Evolutionary conservation across 1,140 invertebrate genomes (phyloP), one percentile per base, ranked within the genome.

Genomic region (Drosophila truncata): DNA sequence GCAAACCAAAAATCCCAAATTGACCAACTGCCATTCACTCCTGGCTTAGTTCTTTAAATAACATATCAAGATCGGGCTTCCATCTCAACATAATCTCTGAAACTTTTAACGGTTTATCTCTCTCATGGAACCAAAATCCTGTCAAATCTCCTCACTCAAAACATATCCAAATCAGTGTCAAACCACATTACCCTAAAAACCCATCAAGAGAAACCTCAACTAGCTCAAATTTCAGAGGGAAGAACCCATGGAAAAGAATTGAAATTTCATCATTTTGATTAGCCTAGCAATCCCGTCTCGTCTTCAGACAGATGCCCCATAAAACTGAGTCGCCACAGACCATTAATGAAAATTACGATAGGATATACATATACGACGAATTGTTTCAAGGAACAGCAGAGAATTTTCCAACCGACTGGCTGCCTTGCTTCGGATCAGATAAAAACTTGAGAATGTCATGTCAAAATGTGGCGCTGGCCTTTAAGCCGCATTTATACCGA

Each of bases 251-350:
- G 59, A 18, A 35, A 31, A 59, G 70, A 79, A 79, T 76, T 80
- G 72, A 87, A 87, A 88, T 83, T 87, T 87, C 84, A 87, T 87
- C 84, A 87, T 84, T 78, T 75, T 87, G 63, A 87, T 87, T 87
- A 65, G 83, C 44, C 62, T 61, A 77, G 60, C 77, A 61, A 61
- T 44, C 55, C 37, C 18, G 29, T 52, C 60, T 64, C 47, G 61
- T 62, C 49, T 20, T 37, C 50, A 78, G 79, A 62, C 74, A 80
- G 71, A 85, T 83, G 84, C 84, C 64, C 64, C 61, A 74, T 78
- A 78, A 84, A 80, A 76, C 71, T 70, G 70, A 70, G 77, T 49
- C 46, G 16, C 31, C 44, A 57, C 35, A 60, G 64, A 52, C 81
- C 84, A 88, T 88, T 88, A 88, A 87, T 78, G 77, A 83, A 84